Base-by-base conservation (phyloP, 2,797 vertebrate species). In the Pipistrellus pygmaeus region DNA sequence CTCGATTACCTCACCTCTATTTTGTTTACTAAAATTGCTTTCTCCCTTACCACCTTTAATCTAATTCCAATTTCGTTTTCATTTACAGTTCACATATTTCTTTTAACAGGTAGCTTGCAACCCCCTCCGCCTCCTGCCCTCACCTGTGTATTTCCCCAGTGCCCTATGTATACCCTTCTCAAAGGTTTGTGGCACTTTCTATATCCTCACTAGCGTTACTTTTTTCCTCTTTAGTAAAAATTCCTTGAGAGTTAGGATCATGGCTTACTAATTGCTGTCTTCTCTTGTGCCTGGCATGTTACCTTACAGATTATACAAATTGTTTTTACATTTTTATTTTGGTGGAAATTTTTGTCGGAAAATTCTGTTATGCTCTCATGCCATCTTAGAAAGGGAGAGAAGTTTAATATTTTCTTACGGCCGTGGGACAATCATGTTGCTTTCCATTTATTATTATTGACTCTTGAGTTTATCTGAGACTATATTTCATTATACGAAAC, bases 51-150 rank as follows among this genome's bases (percentile, higher is more conserved):
- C 76, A 35, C 41, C 14, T 71, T 75, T 78, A 44, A 53, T 66
- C 41, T 77, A 84, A 82, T 94, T 95, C 46, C 41, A 68, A 1
- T 53, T 90, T 68, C 30, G 55, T 96, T 90, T 85, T 53, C 62
- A 83, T 35, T 32, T 2, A 25, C 1, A 51, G n/a, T 46, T 76
- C 18, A 14, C 6, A 2, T 75, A 27, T 32, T 72, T 95, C 57
- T 80, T 35, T 62, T 53, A 84, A 53, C 51, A 38, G 32, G 20
- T 69, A 51, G 15, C 41, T 51, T 77, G 20, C 48, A 3, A 6
- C 23, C 4, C 8, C 13, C 20, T 57, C 48, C 2, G 10, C 46
- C 27, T 18, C 7, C 12, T 14, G 10, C 8, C 69, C 25, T 18
- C 38, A 23, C 41, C 69, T 72, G 3, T 66, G 0, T 64, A 1